Conservation (phyloP, 2,113 vertebrate species). For the Notechis scutatus region DNA sequence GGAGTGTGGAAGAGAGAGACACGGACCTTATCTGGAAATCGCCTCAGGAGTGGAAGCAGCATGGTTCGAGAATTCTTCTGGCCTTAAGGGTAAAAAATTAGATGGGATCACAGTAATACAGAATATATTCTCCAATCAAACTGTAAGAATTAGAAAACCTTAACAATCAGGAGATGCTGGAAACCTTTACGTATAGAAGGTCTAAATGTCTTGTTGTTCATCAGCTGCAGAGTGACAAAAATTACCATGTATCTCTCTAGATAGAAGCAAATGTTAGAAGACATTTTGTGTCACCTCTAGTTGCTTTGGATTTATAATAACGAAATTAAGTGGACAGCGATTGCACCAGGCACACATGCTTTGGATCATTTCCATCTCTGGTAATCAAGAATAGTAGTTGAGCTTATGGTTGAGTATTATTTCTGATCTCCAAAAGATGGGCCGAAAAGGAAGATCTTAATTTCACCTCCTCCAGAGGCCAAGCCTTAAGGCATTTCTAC, state of each 20-base stretch:
- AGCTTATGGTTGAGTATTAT: background rate
- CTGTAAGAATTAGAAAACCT: background rate
- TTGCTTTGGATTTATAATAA: background rate
- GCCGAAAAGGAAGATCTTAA: background rate
- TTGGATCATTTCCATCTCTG: background rate
- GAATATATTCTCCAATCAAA: background rate
- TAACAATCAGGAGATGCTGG: background rate
- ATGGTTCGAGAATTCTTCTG: conserved; percentile 89
- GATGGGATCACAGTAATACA: background rate
- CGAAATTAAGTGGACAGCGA: background rate
- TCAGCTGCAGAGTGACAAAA: background rate
- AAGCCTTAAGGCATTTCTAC: background rate
- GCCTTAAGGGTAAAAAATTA: conserved; percentile 69
- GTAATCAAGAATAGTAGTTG: background rate
- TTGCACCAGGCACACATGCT: background rate
- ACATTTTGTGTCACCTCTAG: background rate
- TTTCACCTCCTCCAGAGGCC: background rate
- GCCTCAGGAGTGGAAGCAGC: conserved; percentile 83
- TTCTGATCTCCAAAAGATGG: background rate
- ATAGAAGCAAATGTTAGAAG: background rate
- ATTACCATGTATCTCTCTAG: background rate
- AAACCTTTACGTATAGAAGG: background rate
- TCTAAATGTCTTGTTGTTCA: background rate
- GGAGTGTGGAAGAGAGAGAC: conserved; percentile 97
- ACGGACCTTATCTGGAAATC: conserved; percentile 79